Conservation (phyloP, 2,797 vertebrate species). For the Apodemus agrarius region DNA sequence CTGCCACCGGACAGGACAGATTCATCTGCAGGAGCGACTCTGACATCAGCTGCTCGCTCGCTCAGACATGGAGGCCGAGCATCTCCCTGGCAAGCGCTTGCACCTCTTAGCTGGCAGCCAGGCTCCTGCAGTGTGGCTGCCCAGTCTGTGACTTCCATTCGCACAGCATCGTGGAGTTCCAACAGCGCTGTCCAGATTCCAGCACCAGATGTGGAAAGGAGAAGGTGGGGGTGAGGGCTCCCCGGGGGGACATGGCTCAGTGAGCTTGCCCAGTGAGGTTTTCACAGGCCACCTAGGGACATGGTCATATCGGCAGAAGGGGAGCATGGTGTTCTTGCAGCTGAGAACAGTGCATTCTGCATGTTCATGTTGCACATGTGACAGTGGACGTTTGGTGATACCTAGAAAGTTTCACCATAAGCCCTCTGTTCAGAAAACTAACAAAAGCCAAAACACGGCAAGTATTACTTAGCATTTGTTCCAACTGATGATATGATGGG, state of each 20-base stretch:
- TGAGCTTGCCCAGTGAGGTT: neutral
- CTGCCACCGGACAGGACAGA: neutral
- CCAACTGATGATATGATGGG: neutral
- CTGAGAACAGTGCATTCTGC: neutral
- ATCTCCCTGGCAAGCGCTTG: neutral
- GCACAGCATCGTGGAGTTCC: rapidly evolving
- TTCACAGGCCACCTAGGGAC: neutral
- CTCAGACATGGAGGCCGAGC: neutral
- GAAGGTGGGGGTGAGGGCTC: neutral
- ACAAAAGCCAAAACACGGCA: neutral
- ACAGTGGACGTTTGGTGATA: neutral
- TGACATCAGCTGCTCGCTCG: neutral
- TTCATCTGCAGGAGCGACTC: neutral
- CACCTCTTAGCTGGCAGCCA: neutral
- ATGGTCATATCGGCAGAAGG: too few relatives aligned
- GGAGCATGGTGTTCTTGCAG: neutral
- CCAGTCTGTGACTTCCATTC: too few relatives aligned
- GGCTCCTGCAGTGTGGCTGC: neutral
- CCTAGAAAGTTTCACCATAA: neutral
- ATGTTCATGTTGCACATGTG: neutral
- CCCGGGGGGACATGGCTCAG: too few relatives aligned
- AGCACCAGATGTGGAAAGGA: neutral
- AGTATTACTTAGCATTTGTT: neutral
- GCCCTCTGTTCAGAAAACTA: neutral
- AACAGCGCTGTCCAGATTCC: too few relatives aligned